Base-by-base conservation (phyloP, 2,797 vertebrate genomes). In the Pangasius macronema region DNA sequence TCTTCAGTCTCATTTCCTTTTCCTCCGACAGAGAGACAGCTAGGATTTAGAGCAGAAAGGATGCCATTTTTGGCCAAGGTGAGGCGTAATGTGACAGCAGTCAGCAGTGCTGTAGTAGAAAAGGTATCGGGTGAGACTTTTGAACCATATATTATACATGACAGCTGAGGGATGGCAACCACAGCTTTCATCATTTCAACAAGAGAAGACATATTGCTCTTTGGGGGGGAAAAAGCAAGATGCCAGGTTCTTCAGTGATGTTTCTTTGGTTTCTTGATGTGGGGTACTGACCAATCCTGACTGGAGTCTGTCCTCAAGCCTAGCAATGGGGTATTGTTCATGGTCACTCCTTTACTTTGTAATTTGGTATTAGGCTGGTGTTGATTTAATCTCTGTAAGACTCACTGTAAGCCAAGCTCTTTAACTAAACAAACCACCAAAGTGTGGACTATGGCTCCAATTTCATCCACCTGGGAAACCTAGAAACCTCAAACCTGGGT, bases 91-190 rank as follows among this genome's bases (percentile, higher is more conserved):
- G 88, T 94, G 94, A 94, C 93, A 88, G 92, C 87, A 90, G 91
- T 88, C 93, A 88, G 92, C 87, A 90, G 91, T 88, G 87, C 88
- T 90, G 92, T 92, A 92, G 92, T 92, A 92, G 87, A 55, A 86
- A 83, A 84, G 57, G 91, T 94, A 94, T 94, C 93, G 85, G 85
- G 91, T 85, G 27, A 88, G 81, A 84, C 84, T 80, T 90, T 65
- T 65, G 91, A 91, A 91, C 89, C 89, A 93, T 89, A 88, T 93
- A 89, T 72, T 88, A 85, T 63, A 92, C 90, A 90, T 93, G 94
- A 94, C 94, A 94, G 90, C 87, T 92, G 89, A 93, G 92, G 93
- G 93, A 95, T 95, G 92, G 90, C 92, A 94, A 93, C 93, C 92
- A 87, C 90, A 92, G 91, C 89, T 91, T 85, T 86, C 53, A 73